A percentile compares a stretch with the other conserved stretches of the same genome.
Evolutionary conservation across 2,113 vertebrate genomes (phyloP).

Genomic region (Thinocorus orbignyianus): DNA sequence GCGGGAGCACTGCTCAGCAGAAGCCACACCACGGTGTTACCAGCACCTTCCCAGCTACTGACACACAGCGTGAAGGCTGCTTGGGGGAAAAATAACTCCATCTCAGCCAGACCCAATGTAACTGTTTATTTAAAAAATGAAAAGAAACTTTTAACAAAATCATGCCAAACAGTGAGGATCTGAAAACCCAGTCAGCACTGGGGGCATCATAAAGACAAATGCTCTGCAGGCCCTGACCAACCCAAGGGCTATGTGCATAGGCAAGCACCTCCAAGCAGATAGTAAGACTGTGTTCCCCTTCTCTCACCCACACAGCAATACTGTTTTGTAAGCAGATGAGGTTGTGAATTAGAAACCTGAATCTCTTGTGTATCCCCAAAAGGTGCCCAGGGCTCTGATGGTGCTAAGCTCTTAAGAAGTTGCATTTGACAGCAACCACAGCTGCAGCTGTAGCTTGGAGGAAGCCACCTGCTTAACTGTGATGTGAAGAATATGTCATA

Average conservation of each 20-base stretch:
- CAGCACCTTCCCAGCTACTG: not conserved
- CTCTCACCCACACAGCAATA: not conserved
- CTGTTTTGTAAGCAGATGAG: not conserved
- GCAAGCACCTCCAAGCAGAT: not conserved
- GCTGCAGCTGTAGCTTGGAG: not conserved
- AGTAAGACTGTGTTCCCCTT: not conserved
- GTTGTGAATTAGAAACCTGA: not conserved
- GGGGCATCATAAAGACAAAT: slow-evolving; percentile 18
- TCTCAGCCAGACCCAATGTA: not conserved
- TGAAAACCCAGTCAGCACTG: slow-evolving; percentile 44
- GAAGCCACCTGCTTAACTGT: not conserved
- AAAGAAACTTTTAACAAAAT: slow-evolving; percentile 47
- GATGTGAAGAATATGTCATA: not conserved
- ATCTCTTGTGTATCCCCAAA: not conserved
- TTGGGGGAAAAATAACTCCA: not conserved
- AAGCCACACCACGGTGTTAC: not conserved
- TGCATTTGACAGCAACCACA: not conserved
- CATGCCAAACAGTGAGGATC: not conserved
- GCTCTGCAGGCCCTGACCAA: slow-evolving; percentile 27
- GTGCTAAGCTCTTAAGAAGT: not conserved
- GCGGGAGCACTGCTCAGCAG: not conserved
- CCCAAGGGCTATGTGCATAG: not conserved
- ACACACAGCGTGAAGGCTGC: not conserved
- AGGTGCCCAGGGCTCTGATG: not conserved
- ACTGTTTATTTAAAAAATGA: slow-evolving; percentile 58